Conservation (phyloP, 2,888 invertebrate genomes). For the Platycnemis pennipes region DNA sequence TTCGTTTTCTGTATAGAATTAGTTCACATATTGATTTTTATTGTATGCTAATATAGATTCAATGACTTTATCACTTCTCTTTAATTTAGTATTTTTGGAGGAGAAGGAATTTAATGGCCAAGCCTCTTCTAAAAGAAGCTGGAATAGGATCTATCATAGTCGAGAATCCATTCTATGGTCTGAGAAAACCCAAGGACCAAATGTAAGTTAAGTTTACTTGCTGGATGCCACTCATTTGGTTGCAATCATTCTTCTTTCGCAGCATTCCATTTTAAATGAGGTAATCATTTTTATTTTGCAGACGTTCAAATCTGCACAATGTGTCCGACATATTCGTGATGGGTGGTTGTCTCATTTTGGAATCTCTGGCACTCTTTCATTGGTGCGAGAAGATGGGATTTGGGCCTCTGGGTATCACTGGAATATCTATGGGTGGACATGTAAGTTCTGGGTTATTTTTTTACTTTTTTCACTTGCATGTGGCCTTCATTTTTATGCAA, state of each 20-base stretch:
- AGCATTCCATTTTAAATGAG: background rate
- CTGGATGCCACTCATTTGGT: background rate
- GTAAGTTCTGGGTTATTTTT: slow-evolving; percentile 82
- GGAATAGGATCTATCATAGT: slow-evolving; percentile 96
- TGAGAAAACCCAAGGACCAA: slow-evolving; percentile 93
- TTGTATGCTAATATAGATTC: background rate
- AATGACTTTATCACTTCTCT: slow-evolving; percentile 67
- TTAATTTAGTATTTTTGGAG: slow-evolving; percentile 91
- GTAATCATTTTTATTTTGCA: slow-evolving; percentile 76
- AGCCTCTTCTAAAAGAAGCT: slow-evolving; percentile 92
- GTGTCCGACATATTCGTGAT: slow-evolving; percentile 99
- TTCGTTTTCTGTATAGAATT: background rate
- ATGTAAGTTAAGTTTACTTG: slow-evolving; percentile 83
- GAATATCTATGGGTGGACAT: slow-evolving; percentile 98
- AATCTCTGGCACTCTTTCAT: slow-evolving; percentile 93
- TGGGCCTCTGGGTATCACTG: slow-evolving; percentile 96
- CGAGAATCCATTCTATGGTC: slow-evolving; percentile 98
- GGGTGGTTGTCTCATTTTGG: slow-evolving; percentile 97
- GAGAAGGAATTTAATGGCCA: slow-evolving; percentile 93
- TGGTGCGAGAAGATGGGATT: slow-evolving; percentile 96
- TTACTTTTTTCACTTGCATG: background rate
- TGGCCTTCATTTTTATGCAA: no score
- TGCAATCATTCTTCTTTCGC: background rate
- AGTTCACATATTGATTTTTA: background rate
- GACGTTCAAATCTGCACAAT: slow-evolving; percentile 94